Base-by-base conservation (phyloP, 2,113 vertebrate genomes). In the Aythya baeri region DNA sequence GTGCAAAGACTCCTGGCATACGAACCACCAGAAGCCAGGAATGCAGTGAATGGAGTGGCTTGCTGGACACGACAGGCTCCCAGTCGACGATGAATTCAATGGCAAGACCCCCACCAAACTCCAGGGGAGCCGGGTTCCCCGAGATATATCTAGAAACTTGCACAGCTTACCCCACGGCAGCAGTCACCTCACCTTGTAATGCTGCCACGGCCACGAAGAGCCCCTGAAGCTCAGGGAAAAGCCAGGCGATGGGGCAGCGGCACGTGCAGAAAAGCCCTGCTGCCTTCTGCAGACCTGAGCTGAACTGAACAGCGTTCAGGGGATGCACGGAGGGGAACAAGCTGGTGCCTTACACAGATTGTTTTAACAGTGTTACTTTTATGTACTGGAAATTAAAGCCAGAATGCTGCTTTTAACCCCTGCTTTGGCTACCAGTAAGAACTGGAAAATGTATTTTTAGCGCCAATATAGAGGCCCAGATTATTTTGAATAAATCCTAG, bases 401-500 rank as follows among this genome's bases (percentile, higher is more conserved):
- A 92, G 62, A 95, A 93, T 0, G 16, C 77, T 73, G 77, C 74
- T 93, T 93, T 96, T 96, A 96, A 96, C 96, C 96, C 95, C 94
- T 96, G 88, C 86, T 94, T 76, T 74, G 92, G 94, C 86, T 85
- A 87, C 72, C 41, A 73, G 61, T 1, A n/a, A 93, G 94, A 93
- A 85, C 77, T 95, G 96, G 92, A 96, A 96, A 94, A 91, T 85
- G 1, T 94, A 96, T 94, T 96, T 97, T 96, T 94, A 97, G 92
- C 16, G 8, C 77, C 86, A 89, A 27, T 31, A 54, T 32, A 85
- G 86, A 91, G n/a, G 91, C 54, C 22, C 0, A 0, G 86, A 90
- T 94, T 92, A 96, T 97, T 96, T 34, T 96, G 83, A 95, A 97
- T 93, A 97, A 97, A 97, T 96, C 96, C 91, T 93, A 96, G 41